Conservation (phyloP, 2,888 invertebrate species). For the Quadroppia sp. region DNA sequence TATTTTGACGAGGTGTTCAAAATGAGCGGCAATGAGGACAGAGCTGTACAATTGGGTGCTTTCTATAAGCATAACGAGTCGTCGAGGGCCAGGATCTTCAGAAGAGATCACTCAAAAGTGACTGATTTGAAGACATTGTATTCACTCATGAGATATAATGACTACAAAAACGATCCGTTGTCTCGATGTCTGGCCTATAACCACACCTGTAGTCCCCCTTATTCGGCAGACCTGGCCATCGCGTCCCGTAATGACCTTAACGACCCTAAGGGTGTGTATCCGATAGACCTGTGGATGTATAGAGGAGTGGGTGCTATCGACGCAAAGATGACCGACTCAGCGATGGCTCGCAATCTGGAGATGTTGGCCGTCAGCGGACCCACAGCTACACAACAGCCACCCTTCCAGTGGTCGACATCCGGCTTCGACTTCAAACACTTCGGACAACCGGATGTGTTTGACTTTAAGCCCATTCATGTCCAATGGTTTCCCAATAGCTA, state of each 20-base stretch:
- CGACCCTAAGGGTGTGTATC: too few species aligned
- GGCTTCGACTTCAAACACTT: too few species aligned
- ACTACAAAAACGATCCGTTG: slow-evolving; percentile 45
- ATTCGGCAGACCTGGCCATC: slow-evolving; percentile 37
- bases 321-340: slow-evolving; percentile 38
- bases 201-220: slow-evolving; percentile 44
- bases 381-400: slow-evolving; percentile 38
- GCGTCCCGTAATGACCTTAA: slow-evolving; percentile 42
- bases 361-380: slow-evolving; percentile 43
- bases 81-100: slow-evolving; percentile 53
- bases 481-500: too few species aligned
- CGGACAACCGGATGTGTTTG: too few species aligned
- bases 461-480: too few species aligned
- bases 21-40: slow-evolving; percentile 50
- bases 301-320: slow-evolving; percentile 45
- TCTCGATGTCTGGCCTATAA: slow-evolving; percentile 39
- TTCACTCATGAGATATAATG: slow-evolving; percentile 52
- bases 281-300: too few species aligned
- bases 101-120: slow-evolving; percentile 51
- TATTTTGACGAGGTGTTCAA: slow-evolving; percentile 52
- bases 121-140: slow-evolving; percentile 50
- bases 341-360: slow-evolving; percentile 29
- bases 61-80: slow-evolving; percentile 52
- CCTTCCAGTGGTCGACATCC: slow-evolving; percentile 43
- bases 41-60: slow-evolving; percentile 49